Base-by-base conservation (phyloP, 1,140 invertebrate genomes). In the Radopholus similis region DNA sequence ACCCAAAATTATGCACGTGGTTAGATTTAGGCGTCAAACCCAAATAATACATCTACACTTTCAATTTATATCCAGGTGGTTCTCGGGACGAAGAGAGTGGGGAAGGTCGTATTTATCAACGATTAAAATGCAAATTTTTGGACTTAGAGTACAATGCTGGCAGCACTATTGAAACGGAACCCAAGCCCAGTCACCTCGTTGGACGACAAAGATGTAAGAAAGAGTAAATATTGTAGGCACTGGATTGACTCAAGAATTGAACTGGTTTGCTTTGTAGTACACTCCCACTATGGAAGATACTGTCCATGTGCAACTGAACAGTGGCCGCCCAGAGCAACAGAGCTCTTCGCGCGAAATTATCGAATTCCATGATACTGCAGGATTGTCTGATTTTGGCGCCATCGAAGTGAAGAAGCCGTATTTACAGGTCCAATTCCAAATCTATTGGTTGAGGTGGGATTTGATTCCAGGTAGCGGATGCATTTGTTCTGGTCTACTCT, bases 221-320 rank as follows among this genome's bases (percentile, higher is more conserved):
- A n/a, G n/a, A n/a, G n/a, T n/a, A n/a, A n/a, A n/a, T n/a, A n/a
- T n/a, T n/a, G n/a, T n/a, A n/a, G n/a, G n/a, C n/a, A n/a, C n/a
- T n/a, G n/a, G n/a, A n/a, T n/a, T n/a, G n/a, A n/a, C n/a, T n/a
- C n/a, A n/a, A n/a, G 47, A 21, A n/a, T 49, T 49, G n/a, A 49
- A n/a, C 26, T 49, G 18, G 26, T 47, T 47, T n/a, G 42, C 6
- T 49, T 15, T n/a, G 18, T 37, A 35, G 23, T 81, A 81, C 59
- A 38, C 55, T 21, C 74, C 80, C 9, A 81, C 79, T 23, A 78
- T 82, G 40, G 79, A 82, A n/a, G 79, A 81, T 56, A 81, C 80
- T 15, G 82, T 77, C 62, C 81, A 80, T 54, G 70, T 81, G n/a
- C 68, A 78, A 55, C 47, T 74, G 8, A 34, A 44, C 32, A 34